phyloP scores from a whole-genome alignment of 2,113 vertebrate genomes.

The Emydura subglobosa region DNA sequence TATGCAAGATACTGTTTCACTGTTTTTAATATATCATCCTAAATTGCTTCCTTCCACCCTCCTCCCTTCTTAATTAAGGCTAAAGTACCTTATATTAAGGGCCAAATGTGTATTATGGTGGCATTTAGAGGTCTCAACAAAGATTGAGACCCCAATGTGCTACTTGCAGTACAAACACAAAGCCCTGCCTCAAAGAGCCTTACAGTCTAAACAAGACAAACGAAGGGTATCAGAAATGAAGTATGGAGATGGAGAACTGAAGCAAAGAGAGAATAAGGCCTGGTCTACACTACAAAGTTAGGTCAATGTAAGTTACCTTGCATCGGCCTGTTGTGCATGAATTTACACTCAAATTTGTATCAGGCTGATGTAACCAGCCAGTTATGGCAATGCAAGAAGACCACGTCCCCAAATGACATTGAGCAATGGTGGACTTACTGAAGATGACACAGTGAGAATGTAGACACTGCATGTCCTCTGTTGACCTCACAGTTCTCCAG shows the following conservation, averaged over 20 bases:
- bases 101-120: not conserved
- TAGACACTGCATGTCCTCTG: too few relatives aligned
- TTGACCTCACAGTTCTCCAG: too few relatives aligned
- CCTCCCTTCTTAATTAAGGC: slow-evolving; percentile 22
- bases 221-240: not conserved
- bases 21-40: slow-evolving; percentile 3
- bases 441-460: too few relatives aligned
- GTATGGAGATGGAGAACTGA: not conserved
- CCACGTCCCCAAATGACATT: too few relatives aligned
- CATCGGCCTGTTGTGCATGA: too few relatives aligned
- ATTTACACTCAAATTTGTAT: too few relatives aligned
- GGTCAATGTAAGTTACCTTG: too few relatives aligned
- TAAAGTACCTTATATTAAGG: not conserved
- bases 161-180: not conserved
- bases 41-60: not conserved
- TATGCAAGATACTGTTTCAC: not conserved
- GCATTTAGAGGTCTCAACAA: not conserved
- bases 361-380: too few relatives aligned
- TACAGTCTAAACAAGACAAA: not conserved
- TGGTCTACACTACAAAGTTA: too few relatives aligned
- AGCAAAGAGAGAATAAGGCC: too few relatives aligned
- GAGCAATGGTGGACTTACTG: too few relatives aligned
- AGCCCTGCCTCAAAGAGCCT: not conserved
- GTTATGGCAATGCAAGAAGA: too few relatives aligned
- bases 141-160: not conserved